Conservation (phyloP, 2,888 invertebrate species). For the Phyllotreta cruciferae region DNA sequence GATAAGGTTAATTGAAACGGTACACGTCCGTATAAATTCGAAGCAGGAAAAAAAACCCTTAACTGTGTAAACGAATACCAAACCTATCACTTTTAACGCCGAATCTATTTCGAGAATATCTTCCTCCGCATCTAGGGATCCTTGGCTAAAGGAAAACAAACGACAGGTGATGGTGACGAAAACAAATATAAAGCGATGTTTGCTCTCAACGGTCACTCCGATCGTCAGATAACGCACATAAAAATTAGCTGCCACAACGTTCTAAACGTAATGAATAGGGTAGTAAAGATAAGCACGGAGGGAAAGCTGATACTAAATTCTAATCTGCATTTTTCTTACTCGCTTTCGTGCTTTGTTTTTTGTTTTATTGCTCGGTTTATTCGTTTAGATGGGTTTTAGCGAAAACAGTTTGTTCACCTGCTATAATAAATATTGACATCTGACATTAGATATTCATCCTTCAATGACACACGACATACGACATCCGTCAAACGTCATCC, state of each 20-base stretch:
- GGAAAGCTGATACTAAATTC: constrained; percentile 28
- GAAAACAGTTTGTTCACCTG: constrained; percentile 2
- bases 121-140: not conserved
- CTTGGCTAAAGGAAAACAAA: constrained; percentile 25
- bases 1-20: too few species aligned
- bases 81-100: constrained; percentile 11
- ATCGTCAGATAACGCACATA: constrained; percentile 40
- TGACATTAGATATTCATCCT: too few species aligned
- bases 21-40: not conserved
- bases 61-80: not conserved
- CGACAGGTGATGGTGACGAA: constrained; percentile 48
- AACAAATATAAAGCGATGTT: constrained; percentile 45
- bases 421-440: too few species aligned
- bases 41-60: not conserved
- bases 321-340: constrained; percentile 34
- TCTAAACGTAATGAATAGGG: constrained; percentile 37
- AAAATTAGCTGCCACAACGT: constrained; percentile 43
- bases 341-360: constrained; percentile 8
- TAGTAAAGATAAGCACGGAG: constrained; percentile 36
- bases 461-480: too few species aligned
- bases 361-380: constrained; percentile 17
- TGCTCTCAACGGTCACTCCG: constrained; percentile 43
- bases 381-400: constrained; percentile 2
- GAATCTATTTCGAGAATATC: constrained; percentile 2
- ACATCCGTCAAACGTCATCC: too few species aligned